Evolutionary conservation across 1,140 invertebrate genomes (phyloP).

Genomic region (Diorhabda carinulata): DNA sequence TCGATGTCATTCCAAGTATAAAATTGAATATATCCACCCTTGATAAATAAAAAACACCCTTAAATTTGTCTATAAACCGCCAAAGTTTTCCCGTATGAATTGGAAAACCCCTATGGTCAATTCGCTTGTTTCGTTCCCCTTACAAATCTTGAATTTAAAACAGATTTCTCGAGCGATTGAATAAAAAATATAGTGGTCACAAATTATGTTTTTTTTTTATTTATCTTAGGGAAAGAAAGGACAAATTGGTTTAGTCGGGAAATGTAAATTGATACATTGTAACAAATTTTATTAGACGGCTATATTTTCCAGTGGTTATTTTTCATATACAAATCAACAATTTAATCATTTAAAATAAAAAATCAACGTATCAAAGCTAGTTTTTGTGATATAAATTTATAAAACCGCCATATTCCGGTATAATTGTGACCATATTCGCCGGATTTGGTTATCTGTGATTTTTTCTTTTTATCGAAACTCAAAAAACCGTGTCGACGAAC

Average conservation of each 20-base stretch:
- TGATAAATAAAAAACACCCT: conserved; percentile 18
- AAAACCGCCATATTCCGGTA: too few species aligned
- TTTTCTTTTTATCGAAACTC: too few species aligned
- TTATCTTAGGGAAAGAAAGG: not conserved
- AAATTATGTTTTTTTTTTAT: not conserved
- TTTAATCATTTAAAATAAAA: too few species aligned
- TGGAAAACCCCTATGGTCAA: conserved; percentile 19
- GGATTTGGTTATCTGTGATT: too few species aligned
- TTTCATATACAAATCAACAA: too few species aligned
- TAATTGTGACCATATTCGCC: too few species aligned
- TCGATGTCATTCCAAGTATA: conserved; percentile 13
- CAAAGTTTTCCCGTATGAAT: conserved; percentile 18
- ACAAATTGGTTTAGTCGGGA: not conserved
- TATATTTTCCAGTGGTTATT: too few species aligned
- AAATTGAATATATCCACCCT: conserved; percentile 21
- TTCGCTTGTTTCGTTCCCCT: conserved; percentile 14
- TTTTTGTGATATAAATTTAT: too few species aligned
- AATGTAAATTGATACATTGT: not conserved
- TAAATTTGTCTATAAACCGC: conserved; percentile 21
- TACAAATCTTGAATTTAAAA: conserved; percentile 23
- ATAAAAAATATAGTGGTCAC: conserved; percentile 14
- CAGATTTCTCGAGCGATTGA: conserved; percentile 19
- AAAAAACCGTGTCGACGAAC: too few species aligned
- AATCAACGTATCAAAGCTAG: too few species aligned
- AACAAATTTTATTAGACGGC: not conserved